A percentile compares a stretch with the other conserved stretches of the same genome.
These are phyloP conservation scores for Oryzias woworae DNA, from an alignment of 2,113 vertebrate species.

Conservation along the genomic window DNA sequence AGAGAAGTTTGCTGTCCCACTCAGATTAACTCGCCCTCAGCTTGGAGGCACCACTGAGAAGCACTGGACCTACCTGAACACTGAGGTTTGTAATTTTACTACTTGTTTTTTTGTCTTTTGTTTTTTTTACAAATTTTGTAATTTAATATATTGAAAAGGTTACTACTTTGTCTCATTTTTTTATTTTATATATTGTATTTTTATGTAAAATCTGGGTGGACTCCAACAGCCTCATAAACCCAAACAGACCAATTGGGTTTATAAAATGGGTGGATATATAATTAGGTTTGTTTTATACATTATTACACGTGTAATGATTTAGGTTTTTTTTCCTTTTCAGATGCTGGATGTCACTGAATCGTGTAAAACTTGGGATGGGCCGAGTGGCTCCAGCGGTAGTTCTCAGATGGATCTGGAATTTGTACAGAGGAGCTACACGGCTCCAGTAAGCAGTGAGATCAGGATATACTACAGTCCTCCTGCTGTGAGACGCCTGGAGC, in stretches of 20 bases:
- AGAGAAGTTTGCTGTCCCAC: slow-evolving; percentile 42
- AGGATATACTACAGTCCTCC: slow-evolving; percentile 97
- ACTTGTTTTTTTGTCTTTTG: neutral
- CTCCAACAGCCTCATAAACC: no score
- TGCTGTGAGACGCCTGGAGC: slow-evolving; percentile 81
- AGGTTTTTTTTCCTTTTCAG: slow-evolving; percentile 12
- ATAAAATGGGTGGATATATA: no score
- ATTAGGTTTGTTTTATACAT: no score
- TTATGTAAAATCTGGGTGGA: no score
- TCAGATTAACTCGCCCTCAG: slow-evolving; percentile 69
- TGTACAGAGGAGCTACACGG: slow-evolving; percentile 92
- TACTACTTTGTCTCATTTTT: no score
- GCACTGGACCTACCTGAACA: slow-evolving; percentile 80
- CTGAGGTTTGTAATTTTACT: slow-evolving; percentile 65
- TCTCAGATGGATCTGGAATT: slow-evolving; percentile 77
- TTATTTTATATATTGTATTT: no score
- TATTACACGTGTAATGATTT: no score
- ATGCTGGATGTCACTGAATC: slow-evolving; percentile 63
- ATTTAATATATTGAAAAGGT: neutral
- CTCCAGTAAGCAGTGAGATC: slow-evolving; percentile 93
- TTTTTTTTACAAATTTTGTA: neutral
- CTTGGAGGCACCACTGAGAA: slow-evolving; percentile 71
- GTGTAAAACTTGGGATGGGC: slow-evolving; percentile 86
- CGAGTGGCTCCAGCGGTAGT: slow-evolving; percentile 67
- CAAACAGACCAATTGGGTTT: no score